These are phyloP conservation scores for Oryctolagus cuniculus DNA, from an alignment of 2,113 vertebrate species.

Conservation along the genomic window DNA sequence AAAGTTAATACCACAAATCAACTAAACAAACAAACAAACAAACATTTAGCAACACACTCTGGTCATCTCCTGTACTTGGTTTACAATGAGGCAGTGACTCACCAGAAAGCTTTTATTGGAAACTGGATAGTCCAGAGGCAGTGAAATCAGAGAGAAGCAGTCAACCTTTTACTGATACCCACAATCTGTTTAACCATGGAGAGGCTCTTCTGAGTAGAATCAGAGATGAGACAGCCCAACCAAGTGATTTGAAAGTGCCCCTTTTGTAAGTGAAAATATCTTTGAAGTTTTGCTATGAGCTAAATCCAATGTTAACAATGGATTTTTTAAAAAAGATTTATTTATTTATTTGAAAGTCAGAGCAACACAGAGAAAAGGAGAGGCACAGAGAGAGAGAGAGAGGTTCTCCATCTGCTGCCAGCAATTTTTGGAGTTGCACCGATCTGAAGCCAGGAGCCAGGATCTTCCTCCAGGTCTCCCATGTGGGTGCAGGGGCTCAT, in stretches of 20 bases:
- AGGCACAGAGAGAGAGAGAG: no score
- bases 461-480: no score
- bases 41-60: conserved; percentile 8
- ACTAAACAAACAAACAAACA: background rate
- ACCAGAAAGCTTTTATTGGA: background rate
- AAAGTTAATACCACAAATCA: conserved; percentile 61
- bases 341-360: no score
- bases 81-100: background rate
- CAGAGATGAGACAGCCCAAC: background rate
- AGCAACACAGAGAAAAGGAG: no score
- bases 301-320: background rate
- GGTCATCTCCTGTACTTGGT: background rate
- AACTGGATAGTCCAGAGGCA: background rate
- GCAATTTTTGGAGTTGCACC: no score
- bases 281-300: conserved; percentile 14
- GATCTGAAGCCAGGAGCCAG: no score
- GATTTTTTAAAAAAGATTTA: no score
- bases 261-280: background rate
- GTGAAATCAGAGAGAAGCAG: background rate
- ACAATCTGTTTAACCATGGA: background rate
- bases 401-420: no score
- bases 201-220: background rate
- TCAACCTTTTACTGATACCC: background rate
- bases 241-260: background rate
- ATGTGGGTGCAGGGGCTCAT: no score